Base-by-base conservation (phyloP, 2,113 vertebrate species). In the Spheniscus mendiculus region DNA sequence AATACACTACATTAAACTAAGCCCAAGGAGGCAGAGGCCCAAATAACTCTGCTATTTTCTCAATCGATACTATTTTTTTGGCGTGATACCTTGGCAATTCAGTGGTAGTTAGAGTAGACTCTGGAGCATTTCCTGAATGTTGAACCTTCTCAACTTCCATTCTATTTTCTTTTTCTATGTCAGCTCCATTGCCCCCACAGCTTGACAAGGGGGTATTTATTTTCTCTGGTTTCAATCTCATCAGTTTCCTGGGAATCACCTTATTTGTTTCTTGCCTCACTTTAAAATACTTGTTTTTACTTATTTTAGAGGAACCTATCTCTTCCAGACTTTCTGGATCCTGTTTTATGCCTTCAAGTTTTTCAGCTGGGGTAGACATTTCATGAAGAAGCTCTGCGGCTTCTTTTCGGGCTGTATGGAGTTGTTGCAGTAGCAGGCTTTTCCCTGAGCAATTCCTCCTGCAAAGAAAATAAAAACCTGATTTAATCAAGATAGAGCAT, bases 401-500 rank as follows among this genome's bases (percentile, higher is more conserved):
- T 83, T 93, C 80, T 42, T 65, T 85, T 6, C 1, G 45, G 56
- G 78, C 93, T 87, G 9, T 25, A 87, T 0, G 89, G 40, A 97
- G 91, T 5, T 87, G 94, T 26, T 79, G 96, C 66, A 97, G 87
- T 29, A 97, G 87, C 34, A 58, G 22, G 89, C 66, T 91, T 61
- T 97, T 97, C 26, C 91, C 97, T 62, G 96, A 96, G 84, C 87
- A 93, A 93, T 70, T 91, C 73, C 62, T 91, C 89, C 97, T 97
- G 78, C 53, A 93, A 89, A 85, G 47, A 44, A 95, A 91, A 95
- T 23, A 73, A 82, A 83, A 76, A 61, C 18, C 19, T 23, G 29
- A 90, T 83, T 87, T 89, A 76, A 93, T 62, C 55, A 84, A 87
- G 73, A 67, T 29, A 87, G 50, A 92, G 21, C 19, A 47, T 34